Percentiles rank a stretch among this genome's conserved stretches.
Conservation (phyloP, 2,113 vertebrate genomes). For the Smithornis capensis region DNA sequence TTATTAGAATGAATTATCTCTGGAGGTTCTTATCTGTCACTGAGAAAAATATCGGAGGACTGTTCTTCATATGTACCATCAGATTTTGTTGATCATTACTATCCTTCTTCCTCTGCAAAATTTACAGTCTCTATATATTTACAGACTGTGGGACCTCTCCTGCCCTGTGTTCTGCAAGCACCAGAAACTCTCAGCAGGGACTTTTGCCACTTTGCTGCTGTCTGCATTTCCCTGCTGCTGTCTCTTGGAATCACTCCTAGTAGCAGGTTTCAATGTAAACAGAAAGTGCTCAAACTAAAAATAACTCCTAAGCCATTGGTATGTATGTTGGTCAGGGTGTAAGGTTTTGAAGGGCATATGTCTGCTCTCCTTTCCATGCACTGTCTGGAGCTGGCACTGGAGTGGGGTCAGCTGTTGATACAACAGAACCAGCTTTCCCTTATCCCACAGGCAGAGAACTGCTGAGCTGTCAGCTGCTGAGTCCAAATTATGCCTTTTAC, state of each 20-base stretch:
- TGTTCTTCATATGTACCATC: background rate
- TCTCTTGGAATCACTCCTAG: background rate
- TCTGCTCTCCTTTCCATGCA: background rate
- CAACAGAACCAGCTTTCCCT: conserved; percentile 42
- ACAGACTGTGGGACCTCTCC: background rate
- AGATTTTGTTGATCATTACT: background rate
- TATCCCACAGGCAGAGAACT: conserved; percentile 39
- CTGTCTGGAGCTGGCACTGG: background rate
- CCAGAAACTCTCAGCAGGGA: background rate
- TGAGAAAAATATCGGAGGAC: background rate
- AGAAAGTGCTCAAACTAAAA: conserved; percentile 30
- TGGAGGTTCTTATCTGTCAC: background rate
- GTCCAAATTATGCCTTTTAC: conserved; percentile 57
- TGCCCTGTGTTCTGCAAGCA: background rate
- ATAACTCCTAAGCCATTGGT: conserved; percentile 13
- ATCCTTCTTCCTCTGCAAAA: background rate
- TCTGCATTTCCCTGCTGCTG: background rate
- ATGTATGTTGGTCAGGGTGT: conserved; percentile 46
- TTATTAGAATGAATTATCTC: background rate
- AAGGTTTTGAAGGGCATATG: conserved; percentile 49
- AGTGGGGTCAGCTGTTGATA: conserved; percentile 38
- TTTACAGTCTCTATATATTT: background rate
- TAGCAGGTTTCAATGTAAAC: conserved; percentile 2
- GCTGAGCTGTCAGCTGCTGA: conserved; percentile 46
- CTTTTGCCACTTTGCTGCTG: background rate